Evolutionary conservation across 30 jellyfish, hydroid and myxozoan genomes (phyloP).

Genomic region (Cassiopea andromeda): DNA sequence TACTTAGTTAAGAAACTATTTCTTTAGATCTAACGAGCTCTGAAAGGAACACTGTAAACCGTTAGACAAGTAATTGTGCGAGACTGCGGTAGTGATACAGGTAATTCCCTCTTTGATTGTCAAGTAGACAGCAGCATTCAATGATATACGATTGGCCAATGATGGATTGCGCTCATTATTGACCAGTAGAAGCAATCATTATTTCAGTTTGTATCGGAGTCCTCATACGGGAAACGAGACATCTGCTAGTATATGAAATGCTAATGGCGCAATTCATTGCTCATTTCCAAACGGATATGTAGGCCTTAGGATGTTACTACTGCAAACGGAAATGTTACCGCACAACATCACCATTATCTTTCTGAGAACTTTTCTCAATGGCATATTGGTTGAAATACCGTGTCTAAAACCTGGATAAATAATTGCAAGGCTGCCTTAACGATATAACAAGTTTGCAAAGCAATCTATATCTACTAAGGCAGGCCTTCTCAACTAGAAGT

Average conservation of each 20-base stretch:
- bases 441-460: no score
- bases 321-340: not conserved
- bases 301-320: not conserved
- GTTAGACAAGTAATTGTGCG: not conserved
- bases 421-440: no score
- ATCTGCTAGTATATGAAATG: not conserved
- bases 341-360: not conserved
- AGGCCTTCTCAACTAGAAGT: no score
- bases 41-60: conserved; percentile 12
- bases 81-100: not conserved
- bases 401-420: not conserved
- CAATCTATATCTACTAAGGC: no score
- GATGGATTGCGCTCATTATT: not conserved
- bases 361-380: not conserved
- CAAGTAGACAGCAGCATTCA: not conserved
- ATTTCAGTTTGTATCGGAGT: not conserved
- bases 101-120: not conserved
- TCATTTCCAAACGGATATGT: not conserved
- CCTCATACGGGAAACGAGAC: not conserved
- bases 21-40: not conserved
- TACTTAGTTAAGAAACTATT: not conserved
- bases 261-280: not conserved
- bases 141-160: not conserved
- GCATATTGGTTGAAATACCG: not conserved
- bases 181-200: not conserved